These are phyloP conservation scores for Netelia melanura DNA, from an alignment of 2,888 invertebrate genomes.

Conservation along the genomic window DNA sequence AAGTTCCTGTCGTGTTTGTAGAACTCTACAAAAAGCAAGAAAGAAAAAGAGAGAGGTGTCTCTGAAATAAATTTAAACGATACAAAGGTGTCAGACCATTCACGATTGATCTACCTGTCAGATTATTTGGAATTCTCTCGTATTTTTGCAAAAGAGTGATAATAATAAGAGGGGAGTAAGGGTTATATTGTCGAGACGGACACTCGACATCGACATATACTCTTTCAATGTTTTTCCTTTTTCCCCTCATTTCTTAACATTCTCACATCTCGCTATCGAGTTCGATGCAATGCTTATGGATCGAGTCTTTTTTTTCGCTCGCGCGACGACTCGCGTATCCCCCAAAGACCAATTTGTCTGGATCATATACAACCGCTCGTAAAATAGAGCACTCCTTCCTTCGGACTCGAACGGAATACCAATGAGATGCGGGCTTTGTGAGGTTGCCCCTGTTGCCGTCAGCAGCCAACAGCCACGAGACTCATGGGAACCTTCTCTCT, in stretches of 20 bases:
- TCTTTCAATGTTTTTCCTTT: constrained; percentile 7
- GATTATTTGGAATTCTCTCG: neutral
- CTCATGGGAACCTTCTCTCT: constrained; percentile 75
- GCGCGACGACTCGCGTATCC: constrained; percentile 66
- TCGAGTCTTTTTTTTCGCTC: constrained; percentile 61
- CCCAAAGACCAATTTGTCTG: constrained; percentile 79
- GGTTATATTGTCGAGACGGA: neutral
- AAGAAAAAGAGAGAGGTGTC: neutral
- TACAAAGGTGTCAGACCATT: constrained; percentile 16
- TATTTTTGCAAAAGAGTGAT: neutral
- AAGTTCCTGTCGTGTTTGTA: constrained; percentile 24
- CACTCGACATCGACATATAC: constrained; percentile 9
- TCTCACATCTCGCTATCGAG: constrained; percentile 48
- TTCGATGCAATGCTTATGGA: constrained; percentile 18
- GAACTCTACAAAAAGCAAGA: constrained; percentile 7
- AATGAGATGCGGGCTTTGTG: constrained; percentile 77
- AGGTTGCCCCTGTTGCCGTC: constrained; percentile 70
- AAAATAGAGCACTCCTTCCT: constrained; percentile 78
- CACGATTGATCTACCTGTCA: neutral
- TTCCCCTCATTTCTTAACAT: constrained; percentile 5
- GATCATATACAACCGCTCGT: constrained; percentile 80
- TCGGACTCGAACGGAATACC: constrained; percentile 76
- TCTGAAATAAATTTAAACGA: constrained; percentile 12
- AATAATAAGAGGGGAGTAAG: constrained; percentile 9
- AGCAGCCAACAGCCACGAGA: constrained; percentile 55